Conservation (phyloP, 2,113 vertebrate genomes). For the Notiomystis cincta region DNA sequence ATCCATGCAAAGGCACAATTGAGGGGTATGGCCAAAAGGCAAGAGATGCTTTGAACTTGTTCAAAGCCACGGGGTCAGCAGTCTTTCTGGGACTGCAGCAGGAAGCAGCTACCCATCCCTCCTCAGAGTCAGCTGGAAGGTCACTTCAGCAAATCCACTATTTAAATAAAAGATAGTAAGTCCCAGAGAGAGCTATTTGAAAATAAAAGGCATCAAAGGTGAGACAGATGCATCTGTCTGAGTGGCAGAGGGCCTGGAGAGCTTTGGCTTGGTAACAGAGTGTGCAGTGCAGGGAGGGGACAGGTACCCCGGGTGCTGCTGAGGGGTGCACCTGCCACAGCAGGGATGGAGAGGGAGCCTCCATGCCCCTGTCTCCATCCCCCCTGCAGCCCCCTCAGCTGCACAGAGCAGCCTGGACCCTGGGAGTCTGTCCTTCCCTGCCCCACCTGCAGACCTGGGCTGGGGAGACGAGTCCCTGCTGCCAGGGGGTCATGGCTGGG, state of each 20-base stretch:
- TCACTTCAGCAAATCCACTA: neutral
- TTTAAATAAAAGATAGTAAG: neutral
- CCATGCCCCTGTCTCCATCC: neutral
- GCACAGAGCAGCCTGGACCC: neutral
- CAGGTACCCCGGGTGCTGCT: neutral
- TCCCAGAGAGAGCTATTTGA: neutral
- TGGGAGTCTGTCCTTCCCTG: neutral
- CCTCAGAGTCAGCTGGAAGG: neutral
- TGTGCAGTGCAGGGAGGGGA: neutral
- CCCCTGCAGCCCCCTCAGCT: accelerated
- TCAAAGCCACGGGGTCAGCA: conserved; percentile 10
- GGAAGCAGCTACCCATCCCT: neutral
- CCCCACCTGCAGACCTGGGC: neutral
- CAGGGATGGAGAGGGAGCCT: neutral
- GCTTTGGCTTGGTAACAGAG: neutral
- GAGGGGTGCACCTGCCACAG: neutral
- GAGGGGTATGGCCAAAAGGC: conserved; percentile 19
- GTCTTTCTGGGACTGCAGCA: neutral
- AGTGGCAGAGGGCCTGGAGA: neutral
- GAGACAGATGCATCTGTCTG: accelerated
- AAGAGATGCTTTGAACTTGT: neutral
- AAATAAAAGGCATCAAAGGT: neutral
- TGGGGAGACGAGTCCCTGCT: neutral
- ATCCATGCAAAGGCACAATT: neutral
- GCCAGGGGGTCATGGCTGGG: accelerated